These are phyloP conservation scores for Dicranocentrus wangi DNA, from an alignment of 2,888 invertebrate genomes.

Conservation along the genomic window DNA sequence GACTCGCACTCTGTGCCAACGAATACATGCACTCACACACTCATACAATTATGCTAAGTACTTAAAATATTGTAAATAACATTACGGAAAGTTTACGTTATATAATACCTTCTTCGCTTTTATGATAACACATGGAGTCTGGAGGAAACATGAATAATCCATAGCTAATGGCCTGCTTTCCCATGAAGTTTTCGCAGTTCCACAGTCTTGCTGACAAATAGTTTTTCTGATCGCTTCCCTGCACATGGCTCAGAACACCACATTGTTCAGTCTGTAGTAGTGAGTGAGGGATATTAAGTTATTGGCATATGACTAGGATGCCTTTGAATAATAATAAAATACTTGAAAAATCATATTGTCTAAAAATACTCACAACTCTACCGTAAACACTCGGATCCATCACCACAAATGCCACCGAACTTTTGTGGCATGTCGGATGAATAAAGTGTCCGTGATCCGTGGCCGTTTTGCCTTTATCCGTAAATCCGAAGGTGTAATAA, in stretches of 20 bases:
- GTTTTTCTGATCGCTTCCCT: constrained; percentile 23
- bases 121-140: constrained; percentile 10
- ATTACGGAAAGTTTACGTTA: not conserved
- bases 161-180: not conserved
- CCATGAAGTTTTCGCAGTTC: constrained; percentile 23
- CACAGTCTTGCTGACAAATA: constrained; percentile 35
- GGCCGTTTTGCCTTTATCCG: not conserved
- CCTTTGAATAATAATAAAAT: no score
- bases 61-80: not conserved
- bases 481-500: constrained; percentile 25
- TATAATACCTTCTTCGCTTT: constrained; percentile 45
- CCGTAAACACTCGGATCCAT: constrained; percentile 37
- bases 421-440: constrained; percentile 18
- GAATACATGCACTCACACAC: not conserved
- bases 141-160: constrained; percentile 50
- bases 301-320: no score
- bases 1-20: not conserved
- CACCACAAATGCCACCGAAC: constrained; percentile 1
- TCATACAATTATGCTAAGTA: not conserved
- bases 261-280: constrained; percentile 26
- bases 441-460: constrained; percentile 14
- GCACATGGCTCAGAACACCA: constrained; percentile 7
- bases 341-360: not conserved
- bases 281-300: not conserved
- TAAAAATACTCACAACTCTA: not conserved